phyloP scores from a whole-genome alignment of 2,888 invertebrate genomes.

The Pyrgus malvae region DNA sequence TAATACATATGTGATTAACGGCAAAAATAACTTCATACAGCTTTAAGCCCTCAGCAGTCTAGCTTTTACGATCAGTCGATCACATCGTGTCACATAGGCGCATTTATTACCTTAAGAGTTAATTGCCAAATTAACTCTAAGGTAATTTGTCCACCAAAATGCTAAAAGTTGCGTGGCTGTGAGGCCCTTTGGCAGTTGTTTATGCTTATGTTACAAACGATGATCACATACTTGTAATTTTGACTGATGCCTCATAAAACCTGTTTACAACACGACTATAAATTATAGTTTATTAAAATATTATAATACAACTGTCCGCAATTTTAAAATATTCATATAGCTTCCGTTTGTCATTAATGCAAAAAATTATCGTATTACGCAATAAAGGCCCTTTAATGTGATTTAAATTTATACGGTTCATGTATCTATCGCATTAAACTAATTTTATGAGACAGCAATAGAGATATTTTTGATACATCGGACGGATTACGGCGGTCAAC shows the following conservation, averaged over 20 bases:
- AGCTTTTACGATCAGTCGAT: too few species aligned
- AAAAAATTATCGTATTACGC: slow-evolving; percentile 53
- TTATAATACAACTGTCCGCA: too few species aligned
- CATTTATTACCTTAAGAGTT: too few species aligned
- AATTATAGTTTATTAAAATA: too few species aligned
- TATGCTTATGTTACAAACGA: slow-evolving; percentile 45
- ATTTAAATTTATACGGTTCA: slow-evolving; percentile 17
- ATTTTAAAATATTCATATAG: slow-evolving; percentile 59
- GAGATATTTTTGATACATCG: slow-evolving; percentile 54
- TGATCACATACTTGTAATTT: slow-evolving; percentile 51
- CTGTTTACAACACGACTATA: slow-evolving; percentile 61
- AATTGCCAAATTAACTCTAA: too few species aligned
- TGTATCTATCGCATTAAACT: slow-evolving; percentile 18
- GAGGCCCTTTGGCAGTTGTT: slow-evolving; percentile 43
- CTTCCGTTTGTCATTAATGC: slow-evolving; percentile 52
- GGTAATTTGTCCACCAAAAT: too few species aligned
- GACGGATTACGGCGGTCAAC: slow-evolving; percentile 71
- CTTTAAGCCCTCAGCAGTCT: too few species aligned
- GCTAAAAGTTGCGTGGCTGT: too few species aligned
- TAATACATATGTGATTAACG: slow-evolving; percentile 37
- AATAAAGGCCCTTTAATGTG: slow-evolving; percentile 43
- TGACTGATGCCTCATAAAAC: slow-evolving; percentile 61
- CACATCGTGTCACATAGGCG: too few species aligned
- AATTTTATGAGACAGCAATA: slow-evolving; percentile 34
- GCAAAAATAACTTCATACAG: too few species aligned